Evolutionary conservation across 2,113 vertebrate species (phyloP).

Genomic region (Pollachius pollachius): DNA sequence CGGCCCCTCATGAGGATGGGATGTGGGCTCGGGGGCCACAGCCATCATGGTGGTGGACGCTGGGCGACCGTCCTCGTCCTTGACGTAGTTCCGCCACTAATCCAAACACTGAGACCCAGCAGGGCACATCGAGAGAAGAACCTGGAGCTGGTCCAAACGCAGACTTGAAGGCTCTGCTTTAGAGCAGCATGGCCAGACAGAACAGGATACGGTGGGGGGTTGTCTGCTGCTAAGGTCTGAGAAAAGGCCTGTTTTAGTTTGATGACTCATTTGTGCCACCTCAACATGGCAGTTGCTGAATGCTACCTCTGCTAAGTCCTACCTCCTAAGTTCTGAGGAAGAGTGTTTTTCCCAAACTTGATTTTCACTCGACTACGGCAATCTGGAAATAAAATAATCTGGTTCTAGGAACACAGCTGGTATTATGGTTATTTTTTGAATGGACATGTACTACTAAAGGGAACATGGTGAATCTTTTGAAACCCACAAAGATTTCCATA

Average conservation of each 20-base stretch:
- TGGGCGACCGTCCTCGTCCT: background rate
- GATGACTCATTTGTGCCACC: slow-evolving; percentile 47
- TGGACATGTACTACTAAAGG: slow-evolving; percentile 20
- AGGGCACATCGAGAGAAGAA: background rate
- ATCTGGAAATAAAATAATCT: slow-evolving; percentile 41
- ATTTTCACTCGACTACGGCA: slow-evolving; percentile 38
- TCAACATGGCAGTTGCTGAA: slow-evolving; percentile 8
- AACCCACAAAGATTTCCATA: slow-evolving; percentile 2
- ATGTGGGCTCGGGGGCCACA: slow-evolving; percentile 59
- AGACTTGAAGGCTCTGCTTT: slow-evolving; percentile 26
- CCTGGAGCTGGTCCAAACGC: background rate
- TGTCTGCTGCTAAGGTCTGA: slow-evolving; percentile 20
- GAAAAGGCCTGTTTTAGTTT: slow-evolving; percentile 30
- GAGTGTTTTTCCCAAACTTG: slow-evolving; percentile 40
- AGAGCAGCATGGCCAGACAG: slow-evolving; percentile 26
- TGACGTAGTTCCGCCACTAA: slow-evolving; percentile 1
- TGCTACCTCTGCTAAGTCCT: slow-evolving; percentile 18
- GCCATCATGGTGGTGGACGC: slow-evolving; percentile 28
- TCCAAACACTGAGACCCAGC: slow-evolving; percentile 31
- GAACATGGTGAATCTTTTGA: background rate
- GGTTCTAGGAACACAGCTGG: slow-evolving; percentile 54
- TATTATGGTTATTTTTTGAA: slow-evolving; percentile 49
- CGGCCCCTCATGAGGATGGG: slow-evolving; percentile 53
- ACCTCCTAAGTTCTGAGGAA: slow-evolving; percentile 34
- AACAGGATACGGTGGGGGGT: slow-evolving; percentile 19